Conservation (phyloP, 2,797 vertebrate genomes). For the Cirrhinus mrigala region DNA sequence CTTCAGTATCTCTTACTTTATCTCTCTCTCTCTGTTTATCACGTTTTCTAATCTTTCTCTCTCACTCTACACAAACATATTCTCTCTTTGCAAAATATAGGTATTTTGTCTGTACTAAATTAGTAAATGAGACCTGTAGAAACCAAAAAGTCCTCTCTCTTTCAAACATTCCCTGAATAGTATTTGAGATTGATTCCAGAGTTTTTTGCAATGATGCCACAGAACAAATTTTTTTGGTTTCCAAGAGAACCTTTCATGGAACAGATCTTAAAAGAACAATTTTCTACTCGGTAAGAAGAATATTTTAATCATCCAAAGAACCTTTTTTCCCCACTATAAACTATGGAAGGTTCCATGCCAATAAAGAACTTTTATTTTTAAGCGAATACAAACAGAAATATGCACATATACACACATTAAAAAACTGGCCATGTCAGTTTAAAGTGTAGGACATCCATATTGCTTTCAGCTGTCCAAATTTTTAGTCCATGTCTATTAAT, state of each 20-base stretch:
- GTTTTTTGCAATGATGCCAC: background rate
- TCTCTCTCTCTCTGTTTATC: slow-evolving; percentile 1
- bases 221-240: background rate
- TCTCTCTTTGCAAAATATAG: background rate
- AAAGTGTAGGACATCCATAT: background rate
- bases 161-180: background rate
- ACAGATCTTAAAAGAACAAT: background rate
- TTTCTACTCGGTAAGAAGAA: background rate
- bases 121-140: background rate
- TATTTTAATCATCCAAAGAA: too few relatives aligned
- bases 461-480: background rate
- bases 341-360: background rate
- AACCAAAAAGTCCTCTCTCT: background rate
- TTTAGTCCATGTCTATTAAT: slow-evolving; percentile 11
- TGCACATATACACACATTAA: slow-evolving; percentile 40
- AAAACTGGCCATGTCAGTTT: slow-evolving; percentile 11
- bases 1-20: background rate
- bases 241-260: background rate
- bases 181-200: background rate
- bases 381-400: slow-evolving; percentile 10
- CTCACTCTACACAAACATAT: background rate
- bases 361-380: background rate
- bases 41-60: background rate
- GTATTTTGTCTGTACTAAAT: background rate
- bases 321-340: background rate